Evolutionary conservation across 2,113 vertebrate species (phyloP).

Genomic region (Camelus dromedarius): DNA sequence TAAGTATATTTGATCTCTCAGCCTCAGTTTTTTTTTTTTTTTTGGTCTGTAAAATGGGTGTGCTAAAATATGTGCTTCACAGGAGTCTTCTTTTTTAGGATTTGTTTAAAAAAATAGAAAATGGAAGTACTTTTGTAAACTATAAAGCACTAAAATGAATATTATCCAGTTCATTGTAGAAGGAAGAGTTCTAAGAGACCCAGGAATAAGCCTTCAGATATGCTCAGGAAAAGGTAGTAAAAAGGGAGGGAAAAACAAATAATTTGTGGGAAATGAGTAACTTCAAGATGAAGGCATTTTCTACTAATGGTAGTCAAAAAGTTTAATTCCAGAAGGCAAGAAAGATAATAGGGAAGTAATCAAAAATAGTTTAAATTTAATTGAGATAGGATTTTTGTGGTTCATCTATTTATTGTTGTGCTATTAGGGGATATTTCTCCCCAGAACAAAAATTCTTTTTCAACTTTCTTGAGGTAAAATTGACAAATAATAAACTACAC

Average conservation of each 20-base stretch:
- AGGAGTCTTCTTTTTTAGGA: slow-evolving; percentile 21
- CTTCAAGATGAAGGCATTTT: slow-evolving; percentile 29
- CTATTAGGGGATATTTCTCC: background rate
- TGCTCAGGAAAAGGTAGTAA: background rate
- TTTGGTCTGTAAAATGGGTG: background rate
- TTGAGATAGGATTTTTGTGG: background rate
- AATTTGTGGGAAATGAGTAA: slow-evolving; percentile 34
- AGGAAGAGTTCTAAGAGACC: background rate
- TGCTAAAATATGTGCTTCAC: background rate
- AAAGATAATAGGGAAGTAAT: background rate
- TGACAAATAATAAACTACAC: background rate
- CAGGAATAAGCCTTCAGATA: background rate
- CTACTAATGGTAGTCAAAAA: background rate
- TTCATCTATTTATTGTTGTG: slow-evolving; percentile 10
- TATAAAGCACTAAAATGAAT: background rate
- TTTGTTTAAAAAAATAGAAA: slow-evolving; percentile 28
- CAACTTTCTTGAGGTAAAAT: background rate
- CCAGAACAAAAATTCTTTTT: background rate
- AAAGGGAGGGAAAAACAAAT: slow-evolving; percentile 17
- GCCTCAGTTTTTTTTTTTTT: slow-evolving; percentile 12
- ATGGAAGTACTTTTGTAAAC: slow-evolving; percentile 28
- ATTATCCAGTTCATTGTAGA: background rate
- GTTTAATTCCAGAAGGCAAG: slow-evolving; percentile 48
- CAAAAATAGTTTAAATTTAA: slow-evolving; percentile 42
- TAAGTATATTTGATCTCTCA: background rate